Conservation (phyloP, 2,113 vertebrate genomes). For the Campylorhamphus procurvoides region DNA sequence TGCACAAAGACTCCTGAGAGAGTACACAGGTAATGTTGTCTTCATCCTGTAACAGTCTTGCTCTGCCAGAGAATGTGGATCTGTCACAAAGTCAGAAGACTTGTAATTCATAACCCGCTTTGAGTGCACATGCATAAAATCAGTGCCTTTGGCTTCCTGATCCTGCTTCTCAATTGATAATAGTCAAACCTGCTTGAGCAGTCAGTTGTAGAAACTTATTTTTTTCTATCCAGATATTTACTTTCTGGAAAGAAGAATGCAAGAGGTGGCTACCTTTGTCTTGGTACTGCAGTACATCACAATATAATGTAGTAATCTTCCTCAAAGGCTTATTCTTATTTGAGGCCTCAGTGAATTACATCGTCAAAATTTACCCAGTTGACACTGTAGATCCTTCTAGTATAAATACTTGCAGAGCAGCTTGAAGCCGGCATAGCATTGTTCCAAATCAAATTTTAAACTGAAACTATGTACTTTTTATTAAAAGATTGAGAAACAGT, state of each 20-base stretch:
- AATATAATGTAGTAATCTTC: not conserved
- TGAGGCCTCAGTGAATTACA: not conserved
- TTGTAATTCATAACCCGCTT: not conserved
- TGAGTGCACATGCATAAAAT: not conserved
- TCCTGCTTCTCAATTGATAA: not conserved
- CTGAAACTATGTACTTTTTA: constrained; percentile 1
- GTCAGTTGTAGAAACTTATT: not conserved
- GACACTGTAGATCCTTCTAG: not conserved
- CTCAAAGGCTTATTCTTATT: not conserved
- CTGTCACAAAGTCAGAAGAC: not conserved
- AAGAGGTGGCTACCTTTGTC: not conserved
- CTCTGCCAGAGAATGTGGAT: not conserved
- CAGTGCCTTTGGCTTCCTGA: not conserved
- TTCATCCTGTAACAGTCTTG: not conserved
- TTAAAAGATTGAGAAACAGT: not conserved
- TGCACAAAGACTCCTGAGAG: not conserved
- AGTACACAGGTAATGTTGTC: not conserved
- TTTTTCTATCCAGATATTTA: not conserved
- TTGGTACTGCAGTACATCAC: not conserved
- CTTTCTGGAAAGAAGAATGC: not conserved
- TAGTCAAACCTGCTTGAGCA: not conserved
- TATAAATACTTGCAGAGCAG: not conserved
- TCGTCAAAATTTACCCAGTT: not conserved
- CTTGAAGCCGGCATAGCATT: not conserved
- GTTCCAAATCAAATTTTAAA: not conserved